phyloP scores from a whole-genome alignment of 2,888 invertebrate species.

The Melikaiella ostensackeni region DNA sequence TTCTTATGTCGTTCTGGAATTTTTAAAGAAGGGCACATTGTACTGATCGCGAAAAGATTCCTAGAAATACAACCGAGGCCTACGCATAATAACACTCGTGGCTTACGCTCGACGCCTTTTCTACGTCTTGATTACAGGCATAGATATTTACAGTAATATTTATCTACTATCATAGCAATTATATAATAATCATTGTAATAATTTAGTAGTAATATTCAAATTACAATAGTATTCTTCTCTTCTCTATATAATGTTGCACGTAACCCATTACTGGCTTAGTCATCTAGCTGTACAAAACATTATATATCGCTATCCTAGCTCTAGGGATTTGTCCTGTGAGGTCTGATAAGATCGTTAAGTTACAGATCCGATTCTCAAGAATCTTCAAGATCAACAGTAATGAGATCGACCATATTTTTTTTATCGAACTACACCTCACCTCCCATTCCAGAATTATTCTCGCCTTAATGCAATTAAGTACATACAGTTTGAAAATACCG shows the following conservation, averaged over 20 bases:
- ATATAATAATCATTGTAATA: conserved; percentile 58
- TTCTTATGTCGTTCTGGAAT: not conserved
- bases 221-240: conserved; percentile 70
- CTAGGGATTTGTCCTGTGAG: conserved; percentile 75
- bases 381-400: conserved; percentile 13
- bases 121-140: conserved; percentile 55
- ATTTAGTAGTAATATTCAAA: conserved; percentile 70
- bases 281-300: conserved; percentile 76
- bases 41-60: conserved; percentile 26
- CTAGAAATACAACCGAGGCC: conserved; percentile 39
- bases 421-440: conserved; percentile 33
- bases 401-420: conserved; percentile 31
- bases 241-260: conserved; percentile 75
- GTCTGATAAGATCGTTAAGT: conserved; percentile 60
- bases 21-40: not conserved
- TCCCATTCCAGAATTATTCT: conserved; percentile 24
- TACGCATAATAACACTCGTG: conserved; percentile 43
- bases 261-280: conserved; percentile 76
- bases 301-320: conserved; percentile 72
- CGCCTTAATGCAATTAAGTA: conserved; percentile 64
- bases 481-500: conserved; percentile 67
- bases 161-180: conserved; percentile 61
- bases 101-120: conserved; percentile 27
- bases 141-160: conserved; percentile 74
- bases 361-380: conserved; percentile 35